Evolutionary conservation across 2,113 vertebrate genomes (phyloP), one percentile per base, ranked within the genome.

Genomic region (Coregonus clupeaformis): DNA sequence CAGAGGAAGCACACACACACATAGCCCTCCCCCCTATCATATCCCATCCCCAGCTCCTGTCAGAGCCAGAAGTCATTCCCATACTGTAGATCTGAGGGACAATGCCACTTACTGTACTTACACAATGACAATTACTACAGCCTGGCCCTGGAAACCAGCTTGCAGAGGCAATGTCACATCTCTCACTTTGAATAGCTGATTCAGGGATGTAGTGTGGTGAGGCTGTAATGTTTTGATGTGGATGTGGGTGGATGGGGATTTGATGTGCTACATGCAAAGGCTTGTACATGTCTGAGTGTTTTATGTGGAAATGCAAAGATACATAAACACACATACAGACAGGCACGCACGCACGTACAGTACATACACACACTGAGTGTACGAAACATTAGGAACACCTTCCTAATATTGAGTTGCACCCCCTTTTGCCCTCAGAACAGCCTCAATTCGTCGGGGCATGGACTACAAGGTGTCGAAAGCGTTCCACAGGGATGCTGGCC

Each of bases 51-150:
- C 77, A 77, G 74, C 70, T 36, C 32, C 76, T 86, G 89, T 91
- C 87, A 85, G 69, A 84, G 83, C 93, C 89, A 66, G 86, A 90
- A n/a, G 71, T 94, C 93, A 25, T 93, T 95, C 86, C 93, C 94
- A 42, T 88, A 89, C 79, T 94, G 88, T 59, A 74, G 83, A 88
- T 92, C 90, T 94, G 89, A 85, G 85, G 32, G 84, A 67, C 81
- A 77, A 59, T 59, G 64, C 42, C 72, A 65, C 73, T 78, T 36
- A 69, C 68, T 68, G n/a, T n/a, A n/a, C n/a, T n/a, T 74, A 60
- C 27, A 78, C 81, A 82, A 85, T 85, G 79, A 82, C 82, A 88
- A 89, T 83, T 83, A 86, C 69, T 63, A 60, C 72, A 62, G 72
- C 62, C 42, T n/a, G 6, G 72, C 81, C 73, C 73, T 22, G 69